Percentiles rank a stretch among this genome's conserved stretches.
Evolutionary conservation across 2,797 vertebrate species (phyloP).

Genomic region (Rhinoraja longicauda): DNA sequence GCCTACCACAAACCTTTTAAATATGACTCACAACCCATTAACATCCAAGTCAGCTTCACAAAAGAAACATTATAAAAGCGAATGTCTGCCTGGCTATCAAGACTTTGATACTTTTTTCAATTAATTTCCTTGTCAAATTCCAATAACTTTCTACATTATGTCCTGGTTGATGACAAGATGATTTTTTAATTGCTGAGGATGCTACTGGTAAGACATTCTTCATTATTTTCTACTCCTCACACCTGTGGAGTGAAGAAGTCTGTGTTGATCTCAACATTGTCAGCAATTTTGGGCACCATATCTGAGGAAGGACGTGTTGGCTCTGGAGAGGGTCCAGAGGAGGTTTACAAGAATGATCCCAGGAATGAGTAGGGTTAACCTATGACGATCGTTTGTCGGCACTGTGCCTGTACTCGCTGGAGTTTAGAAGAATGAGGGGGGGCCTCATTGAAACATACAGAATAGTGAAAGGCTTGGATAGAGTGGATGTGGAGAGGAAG

Average conservation of each 20-base stretch:
- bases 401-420: too few relatives aligned
- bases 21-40: conserved; percentile 51
- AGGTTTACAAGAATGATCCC: too few relatives aligned
- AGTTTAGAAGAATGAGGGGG: too few relatives aligned
- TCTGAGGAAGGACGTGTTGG: too few relatives aligned
- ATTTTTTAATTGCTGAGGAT: background rate
- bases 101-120: background rate
- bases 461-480: too few relatives aligned
- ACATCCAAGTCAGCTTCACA: conserved; percentile 45
- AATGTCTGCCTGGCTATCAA: background rate
- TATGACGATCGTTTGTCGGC: too few relatives aligned
- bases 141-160: background rate
- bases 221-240: background rate
- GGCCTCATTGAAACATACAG: too few relatives aligned
- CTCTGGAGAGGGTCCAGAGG: too few relatives aligned
- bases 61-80: background rate
- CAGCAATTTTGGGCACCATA: too few relatives aligned
- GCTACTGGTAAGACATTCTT: background rate
- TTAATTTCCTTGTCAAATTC: background rate
- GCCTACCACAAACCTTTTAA: conserved; percentile 45
- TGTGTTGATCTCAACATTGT: background rate
- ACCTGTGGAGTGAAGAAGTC: background rate
- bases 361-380: too few relatives aligned
- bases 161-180: background rate
- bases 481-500: too few relatives aligned